These are phyloP conservation scores for Melanogrammus aeglefinus DNA, from an alignment of 2,797 vertebrate genomes.

Conservation along the genomic window DNA sequence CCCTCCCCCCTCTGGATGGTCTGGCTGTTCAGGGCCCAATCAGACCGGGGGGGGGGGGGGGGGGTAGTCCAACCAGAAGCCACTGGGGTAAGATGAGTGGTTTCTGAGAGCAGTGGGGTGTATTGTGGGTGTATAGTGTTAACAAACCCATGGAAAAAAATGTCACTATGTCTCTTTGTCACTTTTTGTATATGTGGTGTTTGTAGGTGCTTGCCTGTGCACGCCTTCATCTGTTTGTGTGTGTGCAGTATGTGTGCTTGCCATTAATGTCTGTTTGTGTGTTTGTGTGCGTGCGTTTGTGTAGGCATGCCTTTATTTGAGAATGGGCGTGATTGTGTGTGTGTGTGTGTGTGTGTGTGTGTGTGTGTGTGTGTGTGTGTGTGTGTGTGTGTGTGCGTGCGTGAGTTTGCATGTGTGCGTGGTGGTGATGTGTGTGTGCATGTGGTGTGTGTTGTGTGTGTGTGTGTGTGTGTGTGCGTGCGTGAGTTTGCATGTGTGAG, in stretches of 20 bases:
- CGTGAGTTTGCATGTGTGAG: too few species aligned
- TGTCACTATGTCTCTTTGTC: neutral
- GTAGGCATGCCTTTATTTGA: neutral
- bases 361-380: neutral
- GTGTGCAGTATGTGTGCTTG: too few species aligned
- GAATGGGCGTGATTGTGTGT: neutral
- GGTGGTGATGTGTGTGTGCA: neutral
- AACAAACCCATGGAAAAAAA: neutral
- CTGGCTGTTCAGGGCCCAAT: slow-evolving; percentile 53
- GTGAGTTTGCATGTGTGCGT: too few species aligned
- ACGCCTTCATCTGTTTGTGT: too few species aligned
- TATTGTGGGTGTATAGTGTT: neutral
- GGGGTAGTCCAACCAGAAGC: neutral
- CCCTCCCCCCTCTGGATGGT: slow-evolving; percentile 58
- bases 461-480: too few species aligned
- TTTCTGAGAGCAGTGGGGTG: neutral
- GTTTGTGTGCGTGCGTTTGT: neutral
- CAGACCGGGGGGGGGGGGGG: slow-evolving; percentile 32
- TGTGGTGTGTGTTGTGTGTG: neutral
- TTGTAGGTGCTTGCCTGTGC: neutral
- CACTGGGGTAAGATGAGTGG: neutral
- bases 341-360: neutral
- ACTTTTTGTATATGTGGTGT: neutral
- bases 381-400: too few species aligned
- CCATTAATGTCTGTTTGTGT: too few species aligned